Evolutionary conservation across 2,888 invertebrate species (phyloP).

Genomic region (Cybosia mesomella): DNA sequence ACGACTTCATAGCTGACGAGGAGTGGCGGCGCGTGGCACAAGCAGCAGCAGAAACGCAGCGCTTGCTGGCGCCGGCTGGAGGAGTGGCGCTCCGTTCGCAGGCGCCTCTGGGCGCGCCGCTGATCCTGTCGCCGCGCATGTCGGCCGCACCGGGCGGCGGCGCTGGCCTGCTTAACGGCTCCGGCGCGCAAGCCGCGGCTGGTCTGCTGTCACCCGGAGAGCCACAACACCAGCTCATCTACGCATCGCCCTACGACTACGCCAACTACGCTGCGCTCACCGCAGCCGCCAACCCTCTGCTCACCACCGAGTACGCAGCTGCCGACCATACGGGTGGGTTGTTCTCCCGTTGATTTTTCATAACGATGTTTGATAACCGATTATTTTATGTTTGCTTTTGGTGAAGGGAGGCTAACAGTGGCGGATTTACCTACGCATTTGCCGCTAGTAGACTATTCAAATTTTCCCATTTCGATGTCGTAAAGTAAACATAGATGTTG

Average conservation of each 20-base stretch:
- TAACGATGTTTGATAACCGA: constrained; percentile 63
- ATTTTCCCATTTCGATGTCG: neutral
- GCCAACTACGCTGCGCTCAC: constrained; percentile 96
- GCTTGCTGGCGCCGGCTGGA: constrained; percentile 88
- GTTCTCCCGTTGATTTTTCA: constrained; percentile 83
- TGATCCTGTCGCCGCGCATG: constrained; percentile 96
- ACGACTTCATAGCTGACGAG: constrained; percentile 90
- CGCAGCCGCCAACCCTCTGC: constrained; percentile 92
- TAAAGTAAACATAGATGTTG: no score
- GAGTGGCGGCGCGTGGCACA: constrained; percentile 95
- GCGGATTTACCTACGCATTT: neutral
- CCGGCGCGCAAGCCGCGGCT: constrained; percentile 74
- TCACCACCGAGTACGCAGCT: constrained; percentile 92
- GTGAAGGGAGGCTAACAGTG: neutral
- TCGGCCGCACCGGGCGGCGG: constrained; percentile 93
- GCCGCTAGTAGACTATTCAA: neutral
- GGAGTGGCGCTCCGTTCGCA: constrained; percentile 89
- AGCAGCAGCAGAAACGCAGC: constrained; percentile 93
- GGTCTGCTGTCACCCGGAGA: constrained; percentile 86
- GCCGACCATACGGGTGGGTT: constrained; percentile 98
- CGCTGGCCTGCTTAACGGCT: constrained; percentile 88
- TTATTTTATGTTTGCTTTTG: neutral
- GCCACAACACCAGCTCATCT: constrained; percentile 94
- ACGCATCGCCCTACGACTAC: constrained; percentile 95
- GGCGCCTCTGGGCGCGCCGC: constrained; percentile 95